Conservation (phyloP, 2,797 vertebrate species). For the Halcyon smyrnensis region DNA sequence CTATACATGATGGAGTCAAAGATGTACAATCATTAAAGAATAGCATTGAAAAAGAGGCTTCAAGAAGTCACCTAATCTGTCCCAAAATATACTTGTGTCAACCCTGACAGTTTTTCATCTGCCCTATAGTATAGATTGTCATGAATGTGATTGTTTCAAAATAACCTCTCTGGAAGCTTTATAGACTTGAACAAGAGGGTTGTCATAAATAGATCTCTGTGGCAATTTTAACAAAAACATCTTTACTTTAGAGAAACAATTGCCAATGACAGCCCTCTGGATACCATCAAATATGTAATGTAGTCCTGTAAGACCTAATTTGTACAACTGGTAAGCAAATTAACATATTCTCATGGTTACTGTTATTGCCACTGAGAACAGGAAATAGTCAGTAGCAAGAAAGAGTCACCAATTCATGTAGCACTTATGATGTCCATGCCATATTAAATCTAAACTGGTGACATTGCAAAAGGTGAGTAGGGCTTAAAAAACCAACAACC, state of each 20-base stretch:
- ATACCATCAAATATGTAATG: background rate
- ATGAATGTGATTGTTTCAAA: background rate
- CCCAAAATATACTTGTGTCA: background rate
- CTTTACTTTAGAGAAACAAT: background rate
- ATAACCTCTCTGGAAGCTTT: background rate
- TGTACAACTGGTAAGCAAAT: background rate
- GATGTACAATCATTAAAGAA: background rate
- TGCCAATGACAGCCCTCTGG: background rate
- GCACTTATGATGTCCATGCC: background rate
- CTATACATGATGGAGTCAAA: background rate
- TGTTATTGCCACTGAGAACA: background rate
- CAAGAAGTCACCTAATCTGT: background rate
- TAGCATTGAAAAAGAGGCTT: background rate
- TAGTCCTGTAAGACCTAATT: background rate
- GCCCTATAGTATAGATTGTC: background rate
- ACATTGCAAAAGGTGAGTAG: rapidly evolving
- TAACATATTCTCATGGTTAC: background rate
- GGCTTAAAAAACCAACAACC: rapidly evolving
- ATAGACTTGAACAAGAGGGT: background rate
- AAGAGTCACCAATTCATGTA: background rate
- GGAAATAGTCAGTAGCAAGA: background rate
- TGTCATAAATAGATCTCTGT: background rate
- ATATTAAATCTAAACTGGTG: background rate
- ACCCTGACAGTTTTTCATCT: background rate
- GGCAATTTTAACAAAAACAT: background rate